Evolutionary conservation across 2,797 vertebrate genomes (phyloP).

Genomic region (Poeciliopsis infans): DNA sequence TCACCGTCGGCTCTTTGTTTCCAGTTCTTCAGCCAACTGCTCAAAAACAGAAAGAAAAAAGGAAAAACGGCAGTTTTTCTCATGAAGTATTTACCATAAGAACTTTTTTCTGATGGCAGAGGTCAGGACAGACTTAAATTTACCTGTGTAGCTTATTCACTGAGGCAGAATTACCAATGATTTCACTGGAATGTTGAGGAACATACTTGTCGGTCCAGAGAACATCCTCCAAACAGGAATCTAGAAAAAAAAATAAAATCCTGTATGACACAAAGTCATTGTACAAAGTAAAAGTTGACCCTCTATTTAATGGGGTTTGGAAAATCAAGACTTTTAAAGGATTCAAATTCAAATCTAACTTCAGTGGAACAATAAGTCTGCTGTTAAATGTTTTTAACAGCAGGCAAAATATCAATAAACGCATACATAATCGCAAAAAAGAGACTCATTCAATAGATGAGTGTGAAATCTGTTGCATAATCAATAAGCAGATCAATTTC

Average conservation of each 20-base stretch:
- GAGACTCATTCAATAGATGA: neutral
- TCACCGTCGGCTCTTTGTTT: constrained; percentile 86
- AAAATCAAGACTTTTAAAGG: neutral
- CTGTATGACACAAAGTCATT: neutral
- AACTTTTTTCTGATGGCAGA: neutral
- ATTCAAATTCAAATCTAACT: neutral
- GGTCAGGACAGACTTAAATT: neutral
- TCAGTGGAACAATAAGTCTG: neutral
- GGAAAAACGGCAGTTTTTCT: neutral
- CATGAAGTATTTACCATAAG: neutral
- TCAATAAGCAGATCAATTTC: neutral
- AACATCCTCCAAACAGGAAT: constrained; percentile 77
- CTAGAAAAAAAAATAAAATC: constrained; percentile 57
- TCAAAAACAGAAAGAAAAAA: constrained; percentile 8
- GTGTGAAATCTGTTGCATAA: neutral
- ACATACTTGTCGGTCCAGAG: constrained; percentile 96
- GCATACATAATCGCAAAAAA: neutral
- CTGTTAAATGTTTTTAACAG: too few species aligned
- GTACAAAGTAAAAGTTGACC: neutral
- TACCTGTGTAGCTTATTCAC: constrained; percentile 88
- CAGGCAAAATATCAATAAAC: too few species aligned
- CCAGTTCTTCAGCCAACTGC: constrained; percentile 95
- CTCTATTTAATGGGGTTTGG: neutral
- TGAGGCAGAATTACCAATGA: constrained; percentile 86
- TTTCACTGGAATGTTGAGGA: constrained; percentile 85